Conservation (phyloP, 2,113 vertebrate genomes). For the Peucedramus taeniatus region DNA sequence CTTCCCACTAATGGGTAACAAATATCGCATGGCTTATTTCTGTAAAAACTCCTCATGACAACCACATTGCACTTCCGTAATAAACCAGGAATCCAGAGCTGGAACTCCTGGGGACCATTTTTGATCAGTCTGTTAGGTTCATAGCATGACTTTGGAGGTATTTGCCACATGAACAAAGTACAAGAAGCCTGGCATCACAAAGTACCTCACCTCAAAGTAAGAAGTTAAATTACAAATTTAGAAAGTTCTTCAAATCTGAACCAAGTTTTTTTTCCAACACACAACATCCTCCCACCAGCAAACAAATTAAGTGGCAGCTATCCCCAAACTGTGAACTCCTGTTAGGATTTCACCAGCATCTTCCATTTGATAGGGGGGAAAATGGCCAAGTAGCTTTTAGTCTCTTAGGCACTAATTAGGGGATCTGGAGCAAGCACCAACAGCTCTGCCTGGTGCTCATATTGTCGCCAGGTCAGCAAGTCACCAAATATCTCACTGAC, state of each 20-base stretch:
- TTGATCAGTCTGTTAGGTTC: not conserved
- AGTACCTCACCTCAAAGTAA: not conserved
- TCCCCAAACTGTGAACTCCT: not conserved
- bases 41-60: not conserved
- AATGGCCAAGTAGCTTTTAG: not conserved
- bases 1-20: not conserved
- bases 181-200: not conserved
- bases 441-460: not conserved
- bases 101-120: not conserved
- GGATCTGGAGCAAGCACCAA: not conserved
- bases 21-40: not conserved
- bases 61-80: not conserved
- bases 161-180: not conserved
- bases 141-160: not conserved
- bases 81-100: not conserved
- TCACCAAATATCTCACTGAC: not conserved
- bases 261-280: not conserved
- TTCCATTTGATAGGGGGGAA: not conserved
- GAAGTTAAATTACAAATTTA: not conserved
- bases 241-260: not conserved
- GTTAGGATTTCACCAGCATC: not conserved
- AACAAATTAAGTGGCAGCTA: not conserved
- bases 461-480: not conserved
- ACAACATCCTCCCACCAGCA: not conserved
- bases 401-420: not conserved